A percentile compares a stretch with the other conserved stretches of the same genome.
phyloP scores from a whole-genome alignment of 2,113 vertebrate species.

The Cervus canadensis region DNA sequence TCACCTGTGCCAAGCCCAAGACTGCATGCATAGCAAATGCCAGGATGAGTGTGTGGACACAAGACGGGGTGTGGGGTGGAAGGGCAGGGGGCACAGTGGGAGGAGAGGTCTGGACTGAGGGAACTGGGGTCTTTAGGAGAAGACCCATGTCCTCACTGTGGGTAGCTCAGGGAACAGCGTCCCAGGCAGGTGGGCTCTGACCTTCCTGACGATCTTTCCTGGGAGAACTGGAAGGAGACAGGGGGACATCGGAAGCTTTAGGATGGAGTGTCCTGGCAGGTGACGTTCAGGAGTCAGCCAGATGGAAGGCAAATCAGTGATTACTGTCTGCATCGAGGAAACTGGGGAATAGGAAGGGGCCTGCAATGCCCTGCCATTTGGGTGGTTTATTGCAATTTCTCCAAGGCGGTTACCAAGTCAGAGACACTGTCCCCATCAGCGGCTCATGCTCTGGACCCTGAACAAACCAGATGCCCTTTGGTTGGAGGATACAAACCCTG shows the following conservation, averaged over 20 bases:
- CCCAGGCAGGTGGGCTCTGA: background rate
- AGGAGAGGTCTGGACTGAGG: background rate
- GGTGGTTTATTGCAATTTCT: background rate
- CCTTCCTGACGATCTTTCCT: fast-evolving
- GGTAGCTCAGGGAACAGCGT: background rate
- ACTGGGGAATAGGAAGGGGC: background rate
- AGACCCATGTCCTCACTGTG: fast-evolving
- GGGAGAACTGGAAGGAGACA: background rate
- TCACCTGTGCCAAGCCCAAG: no score
- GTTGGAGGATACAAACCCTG: background rate
- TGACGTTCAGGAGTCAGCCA: no score
- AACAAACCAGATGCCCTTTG: background rate
- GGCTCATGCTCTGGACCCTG: background rate
- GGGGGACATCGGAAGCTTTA: no score
- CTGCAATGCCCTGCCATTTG: fast-evolving
- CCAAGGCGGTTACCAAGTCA: background rate
- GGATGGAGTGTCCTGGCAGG: fast-evolving
- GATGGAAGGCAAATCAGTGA: fast-evolving
- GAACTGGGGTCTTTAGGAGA: fast-evolving
- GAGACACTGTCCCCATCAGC: background rate
- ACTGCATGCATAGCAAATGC: background rate
- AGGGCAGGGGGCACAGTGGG: background rate
- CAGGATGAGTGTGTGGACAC: no score
- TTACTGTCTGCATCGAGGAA: background rate
- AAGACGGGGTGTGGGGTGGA: fast-evolving